These are phyloP conservation scores for Vanacampus margaritifer DNA, from an alignment of 2,113 vertebrate species.

Conservation along the genomic window DNA sequence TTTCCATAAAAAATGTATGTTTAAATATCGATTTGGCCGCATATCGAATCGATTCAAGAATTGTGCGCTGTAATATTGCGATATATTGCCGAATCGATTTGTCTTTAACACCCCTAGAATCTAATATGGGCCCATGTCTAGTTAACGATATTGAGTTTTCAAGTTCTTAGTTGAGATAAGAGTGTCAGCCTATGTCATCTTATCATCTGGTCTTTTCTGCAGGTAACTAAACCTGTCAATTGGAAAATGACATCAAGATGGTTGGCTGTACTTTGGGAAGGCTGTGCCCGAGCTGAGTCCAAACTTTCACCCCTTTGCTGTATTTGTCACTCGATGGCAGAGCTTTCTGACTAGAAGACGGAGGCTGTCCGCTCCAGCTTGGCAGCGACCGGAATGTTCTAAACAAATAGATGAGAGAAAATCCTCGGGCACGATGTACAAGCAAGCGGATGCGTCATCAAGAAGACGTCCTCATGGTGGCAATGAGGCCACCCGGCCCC, in stretches of 20 bases:
- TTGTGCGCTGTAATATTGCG: too few species aligned
- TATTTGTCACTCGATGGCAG: conserved; percentile 50
- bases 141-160: background rate
- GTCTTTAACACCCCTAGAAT: too few species aligned
- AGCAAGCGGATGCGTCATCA: conserved; percentile 72
- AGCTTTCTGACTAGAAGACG: conserved; percentile 14
- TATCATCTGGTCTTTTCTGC: conserved; percentile 30
- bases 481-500: conserved; percentile 36
- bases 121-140: too few species aligned
- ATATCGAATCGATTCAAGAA: too few species aligned
- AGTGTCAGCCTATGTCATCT: background rate
- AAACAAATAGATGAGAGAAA: conserved; percentile 15
- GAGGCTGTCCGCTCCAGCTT: conserved; percentile 10
- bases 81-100: too few species aligned
- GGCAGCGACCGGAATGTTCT: conserved; percentile 6
- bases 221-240: conserved; percentile 39
- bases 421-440: conserved; percentile 76
- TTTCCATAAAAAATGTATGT: too few species aligned
- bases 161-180: background rate
- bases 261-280: conserved; percentile 21
- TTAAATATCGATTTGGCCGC: too few species aligned
- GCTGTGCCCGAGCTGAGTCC: conserved; percentile 34
- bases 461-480: conserved; percentile 55
- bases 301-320: conserved; percentile 56
- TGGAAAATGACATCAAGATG: conserved; percentile 48